A percentile compares a stretch with the other conserved stretches of the same genome.
Conservation (phyloP, 2,888 invertebrate genomes). For the Drosophila limbata region DNA sequence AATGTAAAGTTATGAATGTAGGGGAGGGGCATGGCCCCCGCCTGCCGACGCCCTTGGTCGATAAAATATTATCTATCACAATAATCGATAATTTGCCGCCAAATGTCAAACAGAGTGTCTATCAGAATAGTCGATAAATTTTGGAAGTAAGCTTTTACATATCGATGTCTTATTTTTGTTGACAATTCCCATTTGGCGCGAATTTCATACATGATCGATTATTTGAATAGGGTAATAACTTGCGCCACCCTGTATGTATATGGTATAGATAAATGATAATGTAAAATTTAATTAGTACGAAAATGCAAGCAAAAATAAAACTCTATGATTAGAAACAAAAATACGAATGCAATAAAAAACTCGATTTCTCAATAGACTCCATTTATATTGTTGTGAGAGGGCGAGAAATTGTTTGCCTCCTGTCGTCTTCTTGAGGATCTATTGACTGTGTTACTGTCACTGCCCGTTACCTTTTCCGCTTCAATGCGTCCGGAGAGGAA, state of each 20-base stretch:
- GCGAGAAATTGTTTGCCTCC: conserved; percentile 76
- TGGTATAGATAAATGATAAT: conserved; percentile 1
- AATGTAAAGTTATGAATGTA: no score
- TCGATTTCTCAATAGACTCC: conserved; percentile 84
- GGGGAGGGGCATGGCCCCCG: no score
- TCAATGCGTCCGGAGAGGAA: conserved; percentile 89
- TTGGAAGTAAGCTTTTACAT: not conserved
- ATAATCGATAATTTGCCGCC: not conserved
- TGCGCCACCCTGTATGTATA: not conserved
- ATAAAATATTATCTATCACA: not conserved
- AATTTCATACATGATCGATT: not conserved
- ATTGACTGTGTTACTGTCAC: conserved; percentile 62
- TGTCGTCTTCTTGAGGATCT: conserved; percentile 68
- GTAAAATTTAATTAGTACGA: conserved; percentile 61
- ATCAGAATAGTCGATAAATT: not conserved
- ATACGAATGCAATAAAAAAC: conserved; percentile 79
- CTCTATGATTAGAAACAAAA: conserved; percentile 82
- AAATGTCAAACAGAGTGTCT: no score
- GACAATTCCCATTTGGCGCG: not conserved
- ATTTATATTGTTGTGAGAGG: conserved; percentile 84
- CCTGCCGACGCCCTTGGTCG: no score
- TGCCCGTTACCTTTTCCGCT: conserved; percentile 87
- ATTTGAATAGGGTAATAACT: not conserved
- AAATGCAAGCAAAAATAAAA: conserved; percentile 79
- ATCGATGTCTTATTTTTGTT: not conserved